Conservation (phyloP, 1,140 invertebrate species). For the Pogonus chalceus region DNA sequence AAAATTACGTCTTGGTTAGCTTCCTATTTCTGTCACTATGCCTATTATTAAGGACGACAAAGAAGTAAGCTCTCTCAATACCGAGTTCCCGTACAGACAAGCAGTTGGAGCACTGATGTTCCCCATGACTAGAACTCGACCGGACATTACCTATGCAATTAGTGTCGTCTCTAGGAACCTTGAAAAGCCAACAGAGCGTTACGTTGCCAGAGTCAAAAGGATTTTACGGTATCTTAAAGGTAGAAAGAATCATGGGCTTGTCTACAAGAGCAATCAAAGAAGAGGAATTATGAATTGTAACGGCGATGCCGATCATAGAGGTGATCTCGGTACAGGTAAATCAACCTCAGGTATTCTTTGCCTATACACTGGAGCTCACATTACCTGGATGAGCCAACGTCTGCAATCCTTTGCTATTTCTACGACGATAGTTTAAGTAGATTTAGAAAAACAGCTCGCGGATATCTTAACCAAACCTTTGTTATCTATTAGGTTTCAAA, state of each 20-base stretch:
- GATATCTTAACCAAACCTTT: neutral
- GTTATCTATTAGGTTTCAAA: neutral
- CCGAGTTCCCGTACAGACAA: slow-evolving; percentile 32
- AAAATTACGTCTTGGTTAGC: neutral
- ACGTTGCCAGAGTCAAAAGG: slow-evolving; percentile 28
- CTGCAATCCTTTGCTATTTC: neutral
- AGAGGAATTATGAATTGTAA: slow-evolving; percentile 22
- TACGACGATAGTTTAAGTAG: neutral
- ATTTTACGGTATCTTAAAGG: slow-evolving; percentile 29
- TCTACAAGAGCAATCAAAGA: slow-evolving; percentile 19
- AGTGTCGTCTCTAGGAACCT: slow-evolving; percentile 27
- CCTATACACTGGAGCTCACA: too few species aligned
- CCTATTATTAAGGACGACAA: neutral
- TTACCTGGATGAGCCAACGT: too few species aligned
- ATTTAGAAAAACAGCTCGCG: neutral
- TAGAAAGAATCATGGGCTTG: slow-evolving; percentile 24
- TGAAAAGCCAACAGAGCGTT: slow-evolving; percentile 30
- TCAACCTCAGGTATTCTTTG: slow-evolving; percentile 20
- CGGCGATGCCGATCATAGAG: slow-evolving; percentile 32
- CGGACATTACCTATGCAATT: slow-evolving; percentile 30
- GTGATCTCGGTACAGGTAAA: slow-evolving; percentile 25
- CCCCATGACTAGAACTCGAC: slow-evolving; percentile 32
- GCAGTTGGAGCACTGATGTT: slow-evolving; percentile 33
- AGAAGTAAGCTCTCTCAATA: too few species aligned
- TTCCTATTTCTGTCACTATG: neutral